These are phyloP conservation scores for Ciconia stormi DNA, from an alignment of 2,113 vertebrate genomes.

Conservation along the genomic window DNA sequence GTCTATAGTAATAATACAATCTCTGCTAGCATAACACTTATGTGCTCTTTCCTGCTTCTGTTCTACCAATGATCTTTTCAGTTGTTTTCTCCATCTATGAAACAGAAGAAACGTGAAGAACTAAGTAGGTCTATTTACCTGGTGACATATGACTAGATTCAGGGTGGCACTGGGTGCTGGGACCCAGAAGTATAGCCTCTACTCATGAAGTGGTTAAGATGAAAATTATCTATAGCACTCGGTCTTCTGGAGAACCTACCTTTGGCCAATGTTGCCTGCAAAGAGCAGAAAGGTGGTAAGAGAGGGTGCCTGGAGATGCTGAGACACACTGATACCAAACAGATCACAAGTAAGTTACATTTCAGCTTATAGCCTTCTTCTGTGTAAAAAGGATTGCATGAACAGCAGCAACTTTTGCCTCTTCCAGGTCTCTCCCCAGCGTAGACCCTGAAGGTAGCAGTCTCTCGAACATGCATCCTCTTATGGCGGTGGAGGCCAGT, in stretches of 20 bases:
- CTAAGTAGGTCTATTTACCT: background rate
- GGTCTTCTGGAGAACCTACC: background rate
- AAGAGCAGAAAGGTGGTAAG: background rate
- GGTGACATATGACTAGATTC: background rate
- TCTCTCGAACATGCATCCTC: background rate
- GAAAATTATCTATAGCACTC: background rate
- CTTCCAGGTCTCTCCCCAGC: background rate
- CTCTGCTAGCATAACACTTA: background rate
- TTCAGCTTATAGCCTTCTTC: background rate
- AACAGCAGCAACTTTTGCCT: background rate
- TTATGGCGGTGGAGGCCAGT: background rate
- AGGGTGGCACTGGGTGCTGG: background rate
- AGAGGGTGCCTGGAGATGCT: background rate
- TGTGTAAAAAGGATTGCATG: background rate
- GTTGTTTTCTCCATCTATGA: background rate
- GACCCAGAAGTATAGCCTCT: background rate
- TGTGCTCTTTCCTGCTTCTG: background rate
- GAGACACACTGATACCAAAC: background rate
- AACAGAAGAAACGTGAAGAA: background rate
- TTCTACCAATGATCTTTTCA: background rate
- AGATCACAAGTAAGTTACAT: background rate
- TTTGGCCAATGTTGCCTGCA: background rate
- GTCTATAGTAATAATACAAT: background rate
- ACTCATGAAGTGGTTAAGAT: background rate
- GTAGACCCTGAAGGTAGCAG: background rate